Evolutionary conservation across 1,140 invertebrate species (phyloP), one percentile per base, ranked within the genome.

Genomic region (Venturia canescens): DNA sequence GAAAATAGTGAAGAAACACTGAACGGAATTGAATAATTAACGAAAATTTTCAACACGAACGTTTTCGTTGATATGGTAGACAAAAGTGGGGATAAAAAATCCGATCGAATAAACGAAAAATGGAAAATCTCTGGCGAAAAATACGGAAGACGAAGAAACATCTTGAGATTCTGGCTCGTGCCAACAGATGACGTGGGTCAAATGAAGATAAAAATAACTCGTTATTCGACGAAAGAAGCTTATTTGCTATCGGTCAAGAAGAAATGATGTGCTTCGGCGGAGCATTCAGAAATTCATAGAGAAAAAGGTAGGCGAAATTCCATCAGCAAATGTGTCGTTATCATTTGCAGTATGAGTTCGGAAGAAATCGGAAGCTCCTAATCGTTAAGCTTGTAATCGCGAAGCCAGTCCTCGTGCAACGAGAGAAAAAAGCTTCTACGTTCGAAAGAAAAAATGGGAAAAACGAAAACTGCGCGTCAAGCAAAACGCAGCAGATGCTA

Each of bases 181-280:
- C 21, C 66, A 77, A 78, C 38, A 21, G 67, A 63, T 60, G 69
- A 83, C 38, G 72, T 82, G 1, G 31, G 50, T 15, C 16, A 77
- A 15, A 53, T 44, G 0, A 84, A 83, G n/a, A 86, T 38, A 11
- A 83, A 84, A 57, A 82, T 87, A 23, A 85, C 87, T 13, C 86
- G 86, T 60, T 83, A 72, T 38, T 87, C 85, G 26, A 83, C 86
- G 15, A 87, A 87, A 63, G 86, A 87, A 57, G 84, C 85, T 23
- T 44, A 87, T 60, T 48, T 85, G 70, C 84, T 31, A 29, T 82
- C 87, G 15, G 83, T 84, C 21, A 84, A 83, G 38, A 79, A 86
- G 48, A 82, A 69, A 16, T 44, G 71, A 21, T 77, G 81, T 29
- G 38, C 44, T 13, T 34, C 57, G 31, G 48, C 63, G 48, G 71